A percentile compares a stretch with the other conserved stretches of the same genome.
Evolutionary conservation across 2,888 invertebrate species (phyloP).

Genomic region (Microplitis manilae): DNA sequence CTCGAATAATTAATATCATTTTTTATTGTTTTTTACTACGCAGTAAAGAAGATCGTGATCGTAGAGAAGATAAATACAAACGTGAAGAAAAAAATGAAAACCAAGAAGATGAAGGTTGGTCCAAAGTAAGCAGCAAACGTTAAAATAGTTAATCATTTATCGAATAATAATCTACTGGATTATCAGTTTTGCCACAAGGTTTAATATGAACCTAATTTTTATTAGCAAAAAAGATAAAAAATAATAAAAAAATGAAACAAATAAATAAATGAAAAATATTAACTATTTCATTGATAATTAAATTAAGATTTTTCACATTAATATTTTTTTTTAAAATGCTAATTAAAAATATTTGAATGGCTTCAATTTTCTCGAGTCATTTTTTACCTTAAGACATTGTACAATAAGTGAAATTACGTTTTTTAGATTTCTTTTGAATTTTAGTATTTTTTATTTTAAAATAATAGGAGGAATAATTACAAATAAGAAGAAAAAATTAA

Average conservation of each 20-base stretch:
- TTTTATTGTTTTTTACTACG: neutral
- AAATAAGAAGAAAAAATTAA: no score
- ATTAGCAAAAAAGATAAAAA: neutral
- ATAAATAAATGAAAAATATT: neutral
- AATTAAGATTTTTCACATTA: neutral
- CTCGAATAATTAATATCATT: neutral
- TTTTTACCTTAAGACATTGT: neutral
- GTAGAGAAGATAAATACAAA: slow-evolving; percentile 51
- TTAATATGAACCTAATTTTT: neutral
- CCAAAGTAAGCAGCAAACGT: slow-evolving; percentile 65
- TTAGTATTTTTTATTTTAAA: neutral
- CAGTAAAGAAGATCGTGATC: slow-evolving; percentile 47
- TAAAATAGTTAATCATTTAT: slow-evolving; percentile 48
- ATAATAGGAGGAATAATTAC: neutral
- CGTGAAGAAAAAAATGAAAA: slow-evolving; percentile 47
- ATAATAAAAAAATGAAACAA: neutral
- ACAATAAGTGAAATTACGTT: neutral
- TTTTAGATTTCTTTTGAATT: neutral
- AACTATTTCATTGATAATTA: neutral
- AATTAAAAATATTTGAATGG: neutral
- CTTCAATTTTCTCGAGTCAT: neutral
- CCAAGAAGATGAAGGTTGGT: slow-evolving; percentile 63
- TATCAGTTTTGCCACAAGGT: neutral
- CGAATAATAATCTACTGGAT: neutral
- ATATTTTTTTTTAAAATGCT: neutral